phyloP scores from a whole-genome alignment of 2,797 vertebrate species.

The Gymnoscopelus braueri region DNA sequence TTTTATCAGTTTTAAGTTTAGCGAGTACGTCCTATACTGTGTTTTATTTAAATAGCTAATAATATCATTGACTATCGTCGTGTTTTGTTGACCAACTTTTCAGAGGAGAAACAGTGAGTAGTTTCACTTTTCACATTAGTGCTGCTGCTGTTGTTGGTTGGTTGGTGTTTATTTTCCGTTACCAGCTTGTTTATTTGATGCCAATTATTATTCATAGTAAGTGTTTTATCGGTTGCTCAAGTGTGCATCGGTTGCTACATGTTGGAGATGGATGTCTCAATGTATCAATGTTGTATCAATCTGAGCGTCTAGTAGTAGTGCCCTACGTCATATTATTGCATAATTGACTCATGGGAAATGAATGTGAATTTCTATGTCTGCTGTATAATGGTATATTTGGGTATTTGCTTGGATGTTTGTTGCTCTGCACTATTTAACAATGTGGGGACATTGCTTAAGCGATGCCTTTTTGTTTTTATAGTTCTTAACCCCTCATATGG shows the following conservation, averaged over 20 bases:
- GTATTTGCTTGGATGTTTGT: too few species aligned
- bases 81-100: conserved; percentile 49
- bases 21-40: conserved; percentile 19
- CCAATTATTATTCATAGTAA: rapidly evolving
- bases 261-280: too few species aligned
- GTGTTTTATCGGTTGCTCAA: rapidly evolving
- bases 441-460: too few species aligned
- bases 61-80: not conserved
- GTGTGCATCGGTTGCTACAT: not conserved
- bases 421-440: too few species aligned
- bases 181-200: too few species aligned
- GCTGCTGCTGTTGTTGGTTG: conserved; percentile 41
- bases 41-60: conserved; percentile 16
- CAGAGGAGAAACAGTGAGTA: conserved; percentile 33
- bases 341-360: not conserved
- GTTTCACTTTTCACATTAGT: not conserved
- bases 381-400: too few species aligned
- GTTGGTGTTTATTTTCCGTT: not conserved
- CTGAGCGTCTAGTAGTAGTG: too few species aligned
- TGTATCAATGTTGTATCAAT: too few species aligned
- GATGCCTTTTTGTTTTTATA: not conserved
- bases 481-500: not conserved
- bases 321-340: not conserved
- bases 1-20: not conserved
- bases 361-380: too few species aligned